Evolutionary conservation across 2,888 invertebrate genomes (phyloP).

Genomic region (Drosophila aldrichi): DNA sequence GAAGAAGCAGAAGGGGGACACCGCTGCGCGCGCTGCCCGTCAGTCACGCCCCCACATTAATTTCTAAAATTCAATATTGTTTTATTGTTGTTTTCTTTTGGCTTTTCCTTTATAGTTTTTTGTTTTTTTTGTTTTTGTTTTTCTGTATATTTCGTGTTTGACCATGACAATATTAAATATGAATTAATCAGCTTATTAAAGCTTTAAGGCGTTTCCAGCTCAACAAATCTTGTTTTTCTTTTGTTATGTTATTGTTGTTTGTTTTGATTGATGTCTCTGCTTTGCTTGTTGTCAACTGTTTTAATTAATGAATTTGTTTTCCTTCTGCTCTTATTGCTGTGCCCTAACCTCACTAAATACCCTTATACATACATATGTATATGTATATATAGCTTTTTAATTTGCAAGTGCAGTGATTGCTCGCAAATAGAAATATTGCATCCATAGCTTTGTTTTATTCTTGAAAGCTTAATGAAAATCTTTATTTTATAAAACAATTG

Average conservation of each 20-base stretch:
- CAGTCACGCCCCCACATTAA: constrained; percentile 67
- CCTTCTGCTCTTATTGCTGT: constrained; percentile 28
- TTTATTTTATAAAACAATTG: too few relatives aligned
- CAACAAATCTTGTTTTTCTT: constrained; percentile 23
- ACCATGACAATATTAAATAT: constrained; percentile 78
- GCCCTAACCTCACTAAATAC: constrained; percentile 66
- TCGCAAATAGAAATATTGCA: neutral
- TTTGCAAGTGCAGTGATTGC: constrained; percentile 20
- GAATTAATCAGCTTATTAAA: constrained; percentile 72
- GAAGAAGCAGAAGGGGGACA: constrained; percentile 1
- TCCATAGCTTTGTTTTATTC: too few relatives aligned
- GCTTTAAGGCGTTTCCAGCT: constrained; percentile 41
- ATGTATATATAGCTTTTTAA: constrained; percentile 3
- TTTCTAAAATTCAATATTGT: constrained; percentile 47
- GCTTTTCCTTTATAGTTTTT: constrained; percentile 55
- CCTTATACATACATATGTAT: constrained; percentile 2
- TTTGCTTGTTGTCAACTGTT: constrained; percentile 46
- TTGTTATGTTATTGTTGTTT: constrained; percentile 17
- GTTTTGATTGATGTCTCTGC: constrained; percentile 36
- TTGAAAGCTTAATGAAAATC: neutral
- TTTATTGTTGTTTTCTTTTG: constrained; percentile 38
- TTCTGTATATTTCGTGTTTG: constrained; percentile 52
- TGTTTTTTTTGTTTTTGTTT: constrained; percentile 55
- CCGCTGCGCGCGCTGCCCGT: constrained; percentile 37
- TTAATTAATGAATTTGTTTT: constrained; percentile 27